Percentiles rank a stretch among this genome's conserved stretches.
These are phyloP conservation scores for Pseudomyrmex gracilis DNA, from an alignment of 1,140 invertebrate species.

Conservation along the genomic window DNA sequence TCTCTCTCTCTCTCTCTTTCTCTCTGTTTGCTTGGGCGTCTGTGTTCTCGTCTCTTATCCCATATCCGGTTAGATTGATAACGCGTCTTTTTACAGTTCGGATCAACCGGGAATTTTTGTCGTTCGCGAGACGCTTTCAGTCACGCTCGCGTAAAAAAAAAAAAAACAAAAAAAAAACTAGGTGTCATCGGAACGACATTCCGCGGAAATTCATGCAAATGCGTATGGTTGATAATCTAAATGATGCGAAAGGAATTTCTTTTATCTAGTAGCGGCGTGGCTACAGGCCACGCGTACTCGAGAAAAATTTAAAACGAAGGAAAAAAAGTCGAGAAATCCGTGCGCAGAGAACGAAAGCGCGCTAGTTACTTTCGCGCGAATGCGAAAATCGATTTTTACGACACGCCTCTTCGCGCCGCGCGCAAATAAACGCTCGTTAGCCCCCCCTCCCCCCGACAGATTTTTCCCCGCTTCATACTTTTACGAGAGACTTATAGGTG, in stretches of 20 bases:
- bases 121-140: not conserved
- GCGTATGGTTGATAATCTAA: constrained; percentile 59
- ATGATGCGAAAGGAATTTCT: constrained; percentile 19
- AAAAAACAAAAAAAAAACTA: not conserved
- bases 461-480: constrained; percentile 30
- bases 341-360: not conserved
- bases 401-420: constrained; percentile 19
- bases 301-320: not conserved
- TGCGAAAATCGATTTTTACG: constrained; percentile 39
- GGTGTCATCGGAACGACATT: constrained; percentile 14
- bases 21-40: not conserved
- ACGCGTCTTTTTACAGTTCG: constrained; percentile 24
- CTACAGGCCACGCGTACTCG: not conserved
- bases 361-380: not conserved
- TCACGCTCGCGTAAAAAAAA: not conserved
- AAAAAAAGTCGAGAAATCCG: not conserved
- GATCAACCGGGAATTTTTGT: constrained; percentile 12
- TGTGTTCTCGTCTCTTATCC: not conserved
- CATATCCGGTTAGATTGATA: constrained; percentile 56
- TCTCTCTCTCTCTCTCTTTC: constrained; percentile 4
- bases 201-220: constrained; percentile 49
- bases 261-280: not conserved
- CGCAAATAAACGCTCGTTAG: constrained; percentile 52
- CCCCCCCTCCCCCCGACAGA: constrained; percentile 36
- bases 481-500: constrained; percentile 43